These are phyloP conservation scores for Agrotis ipsilon DNA, from an alignment of 2,888 invertebrate species.

Conservation along the genomic window DNA sequence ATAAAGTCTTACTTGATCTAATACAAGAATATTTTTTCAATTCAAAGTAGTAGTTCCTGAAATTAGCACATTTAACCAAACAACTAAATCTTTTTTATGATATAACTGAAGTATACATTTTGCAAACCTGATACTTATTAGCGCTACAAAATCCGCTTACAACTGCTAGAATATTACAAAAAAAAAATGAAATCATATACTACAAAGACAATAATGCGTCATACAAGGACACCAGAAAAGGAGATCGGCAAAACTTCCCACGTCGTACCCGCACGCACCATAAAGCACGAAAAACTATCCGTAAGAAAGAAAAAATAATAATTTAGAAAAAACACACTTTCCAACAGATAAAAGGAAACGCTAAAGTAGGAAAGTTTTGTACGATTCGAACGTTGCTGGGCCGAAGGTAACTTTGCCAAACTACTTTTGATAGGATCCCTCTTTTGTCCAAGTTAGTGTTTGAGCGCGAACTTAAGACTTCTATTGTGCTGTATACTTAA, in stretches of 20 bases:
- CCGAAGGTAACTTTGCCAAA: slow-evolving; percentile 82
- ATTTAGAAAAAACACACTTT: slow-evolving; percentile 86
- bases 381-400: slow-evolving; percentile 83
- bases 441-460: slow-evolving; percentile 89
- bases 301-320: slow-evolving; percentile 82
- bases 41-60: no score
- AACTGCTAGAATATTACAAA: no score
- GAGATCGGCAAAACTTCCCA: slow-evolving; percentile 62
- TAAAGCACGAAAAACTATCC: slow-evolving; percentile 73
- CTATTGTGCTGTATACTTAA: slow-evolving; percentile 72
- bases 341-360: slow-evolving; percentile 87
- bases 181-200: neutral
- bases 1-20: no score
- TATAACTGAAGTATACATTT: no score
- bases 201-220: slow-evolving; percentile 34
- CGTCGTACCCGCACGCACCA: slow-evolving; percentile 78
- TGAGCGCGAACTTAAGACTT: slow-evolving; percentile 80
- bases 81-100: no score
- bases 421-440: slow-evolving; percentile 85
- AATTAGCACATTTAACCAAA: no score
- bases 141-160: no score
- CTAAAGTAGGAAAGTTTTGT: slow-evolving; percentile 87
- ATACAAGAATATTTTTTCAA: no score
- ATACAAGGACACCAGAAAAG: slow-evolving; percentile 21
- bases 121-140: no score